A percentile compares a stretch with the other conserved stretches of the same genome.
phyloP scores from a whole-genome alignment of 2,888 invertebrate species.

The Dasysyrphus albostriatus region DNA sequence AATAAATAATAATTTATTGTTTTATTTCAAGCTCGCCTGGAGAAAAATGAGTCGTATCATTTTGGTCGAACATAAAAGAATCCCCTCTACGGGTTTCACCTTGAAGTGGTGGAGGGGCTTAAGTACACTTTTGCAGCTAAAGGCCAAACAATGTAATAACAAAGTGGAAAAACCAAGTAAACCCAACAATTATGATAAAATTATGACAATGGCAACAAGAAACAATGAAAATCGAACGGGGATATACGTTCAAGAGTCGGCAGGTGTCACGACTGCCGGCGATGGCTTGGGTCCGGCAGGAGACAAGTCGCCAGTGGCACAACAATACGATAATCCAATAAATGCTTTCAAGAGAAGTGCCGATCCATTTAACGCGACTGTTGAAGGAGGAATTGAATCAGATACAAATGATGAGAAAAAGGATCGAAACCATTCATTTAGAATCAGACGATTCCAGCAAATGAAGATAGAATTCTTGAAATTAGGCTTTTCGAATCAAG shows the following conservation, averaged over 20 bases:
- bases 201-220: constrained; percentile 42
- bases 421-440: neutral
- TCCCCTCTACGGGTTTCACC: constrained; percentile 61
- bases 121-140: constrained; percentile 9
- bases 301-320: constrained; percentile 70
- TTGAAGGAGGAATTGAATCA: neutral
- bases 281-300: constrained; percentile 64
- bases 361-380: too few species aligned
- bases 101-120: constrained; percentile 68
- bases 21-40: neutral
- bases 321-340: neutral
- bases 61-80: neutral
- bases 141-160: neutral
- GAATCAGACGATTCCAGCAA: neutral
- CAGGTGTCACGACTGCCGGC: constrained; percentile 67
- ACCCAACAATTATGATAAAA: constrained; percentile 43
- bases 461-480: constrained; percentile 28
- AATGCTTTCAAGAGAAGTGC: neutral
- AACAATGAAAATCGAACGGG: constrained; percentile 56
- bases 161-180: constrained; percentile 45
- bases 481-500: constrained; percentile 5
- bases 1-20: neutral
- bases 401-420: neutral
- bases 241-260: constrained; percentile 69
- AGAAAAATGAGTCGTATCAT: neutral